Conservation (phyloP, 2,888 invertebrate genomes). For the Dryobotodes eremita region DNA sequence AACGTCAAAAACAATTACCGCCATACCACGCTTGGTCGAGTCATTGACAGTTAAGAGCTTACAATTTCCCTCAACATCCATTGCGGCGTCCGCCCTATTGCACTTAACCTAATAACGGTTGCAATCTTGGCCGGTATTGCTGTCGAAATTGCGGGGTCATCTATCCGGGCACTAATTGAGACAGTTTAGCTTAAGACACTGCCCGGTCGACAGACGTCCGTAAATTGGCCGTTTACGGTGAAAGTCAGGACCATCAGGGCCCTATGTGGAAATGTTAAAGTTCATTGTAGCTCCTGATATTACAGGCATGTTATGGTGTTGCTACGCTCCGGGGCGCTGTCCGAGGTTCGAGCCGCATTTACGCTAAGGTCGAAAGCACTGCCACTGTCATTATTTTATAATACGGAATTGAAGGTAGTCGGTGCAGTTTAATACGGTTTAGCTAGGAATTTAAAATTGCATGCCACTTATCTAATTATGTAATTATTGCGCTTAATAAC, state of each 20-base stretch:
- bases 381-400: constrained; percentile 55
- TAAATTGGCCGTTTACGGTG: constrained; percentile 90
- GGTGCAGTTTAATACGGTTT: constrained; percentile 54
- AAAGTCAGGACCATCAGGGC: constrained; percentile 83
- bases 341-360: constrained; percentile 70
- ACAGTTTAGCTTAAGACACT: constrained; percentile 88
- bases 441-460: constrained; percentile 54
- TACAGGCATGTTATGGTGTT: constrained; percentile 84
- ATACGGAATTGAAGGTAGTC: constrained; percentile 62
- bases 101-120: constrained; percentile 84
- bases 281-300: constrained; percentile 87
- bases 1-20: constrained; percentile 68
- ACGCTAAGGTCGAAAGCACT: constrained; percentile 66
- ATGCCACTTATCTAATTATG: constrained; percentile 56
- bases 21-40: constrained; percentile 55
- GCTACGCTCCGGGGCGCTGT: constrained; percentile 82
- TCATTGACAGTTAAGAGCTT: constrained; percentile 66
- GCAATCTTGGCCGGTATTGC: constrained; percentile 80
- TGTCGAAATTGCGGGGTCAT: constrained; percentile 89
- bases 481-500: constrained; percentile 51
- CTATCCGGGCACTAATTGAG: constrained; percentile 89
- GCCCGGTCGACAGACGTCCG: constrained; percentile 86
- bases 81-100: constrained; percentile 74
- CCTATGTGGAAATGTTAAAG: constrained; percentile 88
- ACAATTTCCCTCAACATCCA: constrained; percentile 74